A percentile compares a stretch with the other conserved stretches of the same genome.
phyloP scores from a whole-genome alignment of 2,797 vertebrate species.

The Brachymystax lenok region DNA sequence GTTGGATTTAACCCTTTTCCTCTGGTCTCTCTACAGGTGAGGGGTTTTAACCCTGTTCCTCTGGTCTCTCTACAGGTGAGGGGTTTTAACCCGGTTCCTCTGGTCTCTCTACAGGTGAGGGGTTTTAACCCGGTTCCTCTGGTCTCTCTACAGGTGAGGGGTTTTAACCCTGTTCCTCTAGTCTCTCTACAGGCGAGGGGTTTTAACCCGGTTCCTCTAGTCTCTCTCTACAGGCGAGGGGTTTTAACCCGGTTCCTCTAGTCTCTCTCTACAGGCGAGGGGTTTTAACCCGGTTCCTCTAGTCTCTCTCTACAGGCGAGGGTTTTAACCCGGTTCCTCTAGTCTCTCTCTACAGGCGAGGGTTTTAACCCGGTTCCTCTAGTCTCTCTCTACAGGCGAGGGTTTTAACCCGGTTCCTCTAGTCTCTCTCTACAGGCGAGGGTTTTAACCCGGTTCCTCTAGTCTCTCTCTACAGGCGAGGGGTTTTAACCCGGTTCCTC shows the following conservation, averaged over 20 bases:
- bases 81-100: too few relatives aligned
- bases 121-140: conserved; percentile 71
- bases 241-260: too few relatives aligned
- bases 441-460: conserved; percentile 71
- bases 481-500: too few relatives aligned
- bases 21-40: neutral
- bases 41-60: neutral
- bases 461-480: neutral
- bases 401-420: too few relatives aligned
- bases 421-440: conserved; percentile 81
- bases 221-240: too few relatives aligned
- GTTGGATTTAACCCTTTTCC: neutral
- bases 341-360: conserved; percentile 78
- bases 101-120: conserved; percentile 79
- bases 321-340: too few relatives aligned
- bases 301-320: neutral
- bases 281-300: conserved; percentile 69
- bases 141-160: too few relatives aligned
- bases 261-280: conserved; percentile 83
- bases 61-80: neutral
- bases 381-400: neutral
- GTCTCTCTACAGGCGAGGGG: conserved; percentile 82
- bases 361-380: conserved; percentile 71
- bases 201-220: conserved; percentile 62
- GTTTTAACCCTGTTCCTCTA: too few relatives aligned